phyloP scores from a whole-genome alignment of 2,797 vertebrate genomes.

The Alcedo quadribrachys region DNA sequence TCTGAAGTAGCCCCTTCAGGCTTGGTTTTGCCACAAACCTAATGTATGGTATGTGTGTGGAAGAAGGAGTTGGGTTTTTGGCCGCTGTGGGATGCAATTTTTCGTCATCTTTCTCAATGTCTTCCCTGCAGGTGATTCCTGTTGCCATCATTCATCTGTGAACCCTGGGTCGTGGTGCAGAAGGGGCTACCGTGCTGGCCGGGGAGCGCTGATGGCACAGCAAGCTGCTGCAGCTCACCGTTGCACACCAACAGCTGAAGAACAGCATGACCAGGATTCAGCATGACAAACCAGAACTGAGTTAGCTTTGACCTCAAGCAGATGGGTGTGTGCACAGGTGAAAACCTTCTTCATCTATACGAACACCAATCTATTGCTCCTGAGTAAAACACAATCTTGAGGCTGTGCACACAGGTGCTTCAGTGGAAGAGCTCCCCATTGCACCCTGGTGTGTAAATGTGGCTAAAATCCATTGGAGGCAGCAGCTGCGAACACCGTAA shows the following conservation, averaged over 20 bases:
- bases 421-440: background rate
- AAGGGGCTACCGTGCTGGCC: background rate
- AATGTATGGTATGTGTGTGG: background rate
- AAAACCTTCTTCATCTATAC: background rate
- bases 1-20: background rate
- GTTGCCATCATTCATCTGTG: background rate
- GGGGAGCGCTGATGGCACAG: background rate
- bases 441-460: background rate
- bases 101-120: background rate
- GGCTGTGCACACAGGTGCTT: accelerated
- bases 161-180: background rate
- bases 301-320: background rate
- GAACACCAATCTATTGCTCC: background rate
- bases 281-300: background rate
- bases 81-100: background rate
- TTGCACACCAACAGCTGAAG: background rate
- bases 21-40: background rate
- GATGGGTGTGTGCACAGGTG: background rate
- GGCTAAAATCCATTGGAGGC: background rate
- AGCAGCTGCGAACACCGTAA: background rate
- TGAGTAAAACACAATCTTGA: background rate
- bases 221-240: accelerated
- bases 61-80: background rate
- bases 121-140: background rate
- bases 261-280: background rate